Evolutionary conservation across 2,797 vertebrate genomes (phyloP), one percentile per base, ranked within the genome.

Genomic region (Coccyzus lansbergi): DNA sequence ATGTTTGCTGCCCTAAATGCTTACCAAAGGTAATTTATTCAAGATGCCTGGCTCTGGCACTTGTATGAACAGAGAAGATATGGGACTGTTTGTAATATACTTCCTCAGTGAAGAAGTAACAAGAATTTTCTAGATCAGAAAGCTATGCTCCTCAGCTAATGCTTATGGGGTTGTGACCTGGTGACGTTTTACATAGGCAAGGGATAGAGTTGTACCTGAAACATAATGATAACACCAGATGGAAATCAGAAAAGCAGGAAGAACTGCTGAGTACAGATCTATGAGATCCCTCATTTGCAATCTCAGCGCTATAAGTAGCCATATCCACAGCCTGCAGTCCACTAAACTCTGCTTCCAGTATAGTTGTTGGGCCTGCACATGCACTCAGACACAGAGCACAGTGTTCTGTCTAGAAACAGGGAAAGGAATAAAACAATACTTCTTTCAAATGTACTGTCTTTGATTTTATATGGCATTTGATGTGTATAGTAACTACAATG

Each of bases 181-280:
- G 20, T 1, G 1, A 46, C 33, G n/a, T 72, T 68, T 46, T 4
- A 15, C 53, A 21, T 9, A 34, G 33, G 40, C 0, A 5, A 75
- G 42, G 34, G 29, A 19, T 1, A 60, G 29, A 80, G 53, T 2
- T 3, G 25, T 9, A 33, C 48, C 21, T 19, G 44, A 55, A 25
- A 59, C 2, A 3, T 7, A 60, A 15, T 0, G 1, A 33, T 8
- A 34, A 16, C 53, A 44, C 8, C 52, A 68, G 42, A 19, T 4
- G 49, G 44, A 67, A 48, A 42, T 1, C 33, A 21, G 38, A 46
- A 72, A 69, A 83, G 71, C 38, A 70, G 59, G 26, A 52, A 40
- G 25, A 4, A 4, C 19, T n/a, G 34, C 69, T 18, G 24, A 52
- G 28, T 16, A 33, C 24, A 46, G 48, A 51, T 7, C 58, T 19